phyloP scores from a whole-genome alignment of 1,140 invertebrate species.

The Drosophila elegans region DNA sequence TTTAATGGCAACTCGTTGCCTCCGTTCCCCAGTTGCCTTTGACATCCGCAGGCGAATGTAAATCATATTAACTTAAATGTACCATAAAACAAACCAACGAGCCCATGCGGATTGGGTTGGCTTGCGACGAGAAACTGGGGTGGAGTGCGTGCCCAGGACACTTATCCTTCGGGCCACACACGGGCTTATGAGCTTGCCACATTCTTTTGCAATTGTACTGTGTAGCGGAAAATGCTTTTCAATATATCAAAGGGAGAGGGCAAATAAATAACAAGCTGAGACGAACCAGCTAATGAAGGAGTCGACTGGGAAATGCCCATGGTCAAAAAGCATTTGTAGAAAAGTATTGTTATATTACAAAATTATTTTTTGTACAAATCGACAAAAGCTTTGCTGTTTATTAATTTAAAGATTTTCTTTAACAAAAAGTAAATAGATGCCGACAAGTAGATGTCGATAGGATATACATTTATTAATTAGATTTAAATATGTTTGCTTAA shows the following conservation, averaged over 20 bases:
- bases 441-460: too few relatives aligned
- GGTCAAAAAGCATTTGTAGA: not conserved
- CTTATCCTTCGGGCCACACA: conserved; percentile 50
- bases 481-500: too few relatives aligned
- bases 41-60: conserved; percentile 75
- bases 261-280: conserved; percentile 59
- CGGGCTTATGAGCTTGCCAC: conserved; percentile 43
- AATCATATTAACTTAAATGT: conserved; percentile 81
- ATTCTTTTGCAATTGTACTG: conserved; percentile 63
- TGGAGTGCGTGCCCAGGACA: conserved; percentile 41
- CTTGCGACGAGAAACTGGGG: conserved; percentile 10
- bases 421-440: too few relatives aligned
- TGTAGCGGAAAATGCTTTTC: conserved; percentile 68
- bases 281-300: not conserved
- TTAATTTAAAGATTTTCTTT: too few relatives aligned
- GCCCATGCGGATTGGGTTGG: conserved; percentile 39
- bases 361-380: too few relatives aligned
- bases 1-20: conserved; percentile 68
- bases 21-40: conserved; percentile 32
- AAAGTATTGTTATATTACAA: not conserved
- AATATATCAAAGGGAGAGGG: conserved; percentile 68
- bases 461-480: too few relatives aligned
- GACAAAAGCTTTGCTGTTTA: too few relatives aligned
- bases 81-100: conserved; percentile 64
- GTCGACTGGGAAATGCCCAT: conserved; percentile 21